A percentile compares a stretch with the other conserved stretches of the same genome.
Evolutionary conservation across 2,797 vertebrate species (phyloP).

Genomic region (Tragelaphus eurycerus): DNA sequence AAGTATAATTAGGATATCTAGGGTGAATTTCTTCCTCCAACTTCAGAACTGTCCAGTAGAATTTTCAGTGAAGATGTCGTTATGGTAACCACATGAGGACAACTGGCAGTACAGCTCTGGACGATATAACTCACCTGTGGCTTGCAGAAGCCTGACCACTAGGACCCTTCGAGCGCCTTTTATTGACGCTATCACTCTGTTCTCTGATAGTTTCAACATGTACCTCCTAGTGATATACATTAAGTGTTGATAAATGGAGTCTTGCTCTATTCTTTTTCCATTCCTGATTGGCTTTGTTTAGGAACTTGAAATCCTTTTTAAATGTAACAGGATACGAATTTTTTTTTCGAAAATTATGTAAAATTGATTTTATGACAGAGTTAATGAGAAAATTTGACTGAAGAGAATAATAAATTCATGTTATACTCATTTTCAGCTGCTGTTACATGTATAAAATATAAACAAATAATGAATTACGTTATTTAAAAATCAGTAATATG

Average conservation of each 20-base stretch:
- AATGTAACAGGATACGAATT: neutral
- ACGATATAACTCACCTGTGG: neutral
- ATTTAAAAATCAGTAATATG: slow-evolving; percentile 34
- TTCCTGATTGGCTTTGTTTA: neutral
- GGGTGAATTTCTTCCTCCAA: neutral
- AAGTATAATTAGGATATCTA: neutral
- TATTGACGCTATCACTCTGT: neutral
- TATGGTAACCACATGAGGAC: neutral
- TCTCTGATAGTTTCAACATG: neutral
- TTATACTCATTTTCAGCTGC: neutral
- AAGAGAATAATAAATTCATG: neutral
- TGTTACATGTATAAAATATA: neutral
- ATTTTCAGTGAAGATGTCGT: neutral
- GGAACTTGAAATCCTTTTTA: slow-evolving; percentile 5
- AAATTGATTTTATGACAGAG: slow-evolving; percentile 35
- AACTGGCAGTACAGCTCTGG: neutral
- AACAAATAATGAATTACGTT: slow-evolving; percentile 13
- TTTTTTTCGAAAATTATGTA: slow-evolving; percentile 5
- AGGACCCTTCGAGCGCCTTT: neutral
- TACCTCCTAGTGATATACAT: neutral
- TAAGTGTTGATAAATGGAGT: neutral
- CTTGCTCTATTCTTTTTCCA: neutral
- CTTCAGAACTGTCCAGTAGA: neutral
- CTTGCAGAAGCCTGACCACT: neutral
- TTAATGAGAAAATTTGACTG: slow-evolving; percentile 1